Evolutionary conservation across 1,140 invertebrate species (phyloP), one percentile per base, ranked within the genome.

Genomic region (Cotesia chilonis): DNA sequence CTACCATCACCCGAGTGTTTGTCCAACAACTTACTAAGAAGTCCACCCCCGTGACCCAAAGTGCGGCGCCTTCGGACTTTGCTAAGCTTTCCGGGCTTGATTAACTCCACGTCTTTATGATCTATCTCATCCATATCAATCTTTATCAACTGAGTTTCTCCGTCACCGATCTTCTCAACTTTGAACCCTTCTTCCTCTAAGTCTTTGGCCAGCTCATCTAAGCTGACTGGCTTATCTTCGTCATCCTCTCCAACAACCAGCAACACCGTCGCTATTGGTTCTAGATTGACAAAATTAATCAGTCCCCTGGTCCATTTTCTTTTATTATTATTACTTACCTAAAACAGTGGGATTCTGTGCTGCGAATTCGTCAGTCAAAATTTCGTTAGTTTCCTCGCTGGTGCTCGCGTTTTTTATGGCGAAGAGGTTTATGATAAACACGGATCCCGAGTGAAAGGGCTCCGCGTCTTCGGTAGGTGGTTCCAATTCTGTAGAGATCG

Each of bases 381-480:
- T 57, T 66, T 82, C 79, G 0, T 80, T 73, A 1, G 76, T 61
- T n/a, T 76, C 76, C 41, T 79, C 61, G 14, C 60, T 79, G 0
- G 79, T 81, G 6, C 4, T 7, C 10, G 41, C 12, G 51, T 87
- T 87, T 71, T 80, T 84, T 10, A 87, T 71, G 1, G 81, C 85
- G 37, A 75, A 86, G 12, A 87, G 59, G 74, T 86, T 87, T 28
- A 87, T 79, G 3, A 87, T 28, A 69, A 82, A 87, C 0, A 86
- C 37, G 4, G 81, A 72, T 5, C 75, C 77, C 12, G 67, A 51
- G 54, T 52, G 57, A 1, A 14, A 17, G 2, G 7, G 61, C 14
- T 35, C 38, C 10, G 5, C 51, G 17, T 60, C 52, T n/a, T 61
- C 64, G 63, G 12, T 14, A 60, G 82, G 74, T 2, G 81, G 84